Conservation (phyloP, 2,888 invertebrate genomes). For the Polymixis lichenea region DNA sequence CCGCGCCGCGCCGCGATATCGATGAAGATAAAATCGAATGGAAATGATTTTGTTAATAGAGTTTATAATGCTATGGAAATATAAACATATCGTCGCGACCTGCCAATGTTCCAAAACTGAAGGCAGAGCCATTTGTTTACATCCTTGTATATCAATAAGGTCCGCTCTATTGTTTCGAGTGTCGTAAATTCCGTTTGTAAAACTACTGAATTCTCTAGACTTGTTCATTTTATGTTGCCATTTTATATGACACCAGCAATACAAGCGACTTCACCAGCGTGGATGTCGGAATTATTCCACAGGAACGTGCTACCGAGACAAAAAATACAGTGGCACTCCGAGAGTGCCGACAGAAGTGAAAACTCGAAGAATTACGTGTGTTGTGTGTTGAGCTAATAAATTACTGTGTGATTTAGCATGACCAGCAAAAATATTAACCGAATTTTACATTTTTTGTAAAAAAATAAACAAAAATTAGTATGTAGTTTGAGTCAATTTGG, state of each 20-base stretch:
- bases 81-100: background rate
- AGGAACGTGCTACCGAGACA: no score
- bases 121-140: background rate
- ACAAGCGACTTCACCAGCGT: no score
- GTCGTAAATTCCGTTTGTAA: background rate
- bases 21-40: background rate
- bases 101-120: background rate
- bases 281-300: no score
- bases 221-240: background rate
- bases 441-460: no score
- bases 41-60: background rate
- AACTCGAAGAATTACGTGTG: no score
- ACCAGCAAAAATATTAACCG: no score
- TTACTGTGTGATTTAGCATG: no score
- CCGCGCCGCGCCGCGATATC: background rate
- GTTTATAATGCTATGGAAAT: background rate
- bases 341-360: no score
- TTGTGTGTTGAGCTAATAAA: no score
- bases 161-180: background rate
- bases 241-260: background rate
- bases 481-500: no score
- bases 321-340: no score
- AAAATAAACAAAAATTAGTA: no score
- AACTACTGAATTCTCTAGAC: slow-evolving; percentile 9
- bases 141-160: background rate